Evolutionary conservation across 1,140 invertebrate species (phyloP).

Genomic region (Phymastichus coffea): DNA sequence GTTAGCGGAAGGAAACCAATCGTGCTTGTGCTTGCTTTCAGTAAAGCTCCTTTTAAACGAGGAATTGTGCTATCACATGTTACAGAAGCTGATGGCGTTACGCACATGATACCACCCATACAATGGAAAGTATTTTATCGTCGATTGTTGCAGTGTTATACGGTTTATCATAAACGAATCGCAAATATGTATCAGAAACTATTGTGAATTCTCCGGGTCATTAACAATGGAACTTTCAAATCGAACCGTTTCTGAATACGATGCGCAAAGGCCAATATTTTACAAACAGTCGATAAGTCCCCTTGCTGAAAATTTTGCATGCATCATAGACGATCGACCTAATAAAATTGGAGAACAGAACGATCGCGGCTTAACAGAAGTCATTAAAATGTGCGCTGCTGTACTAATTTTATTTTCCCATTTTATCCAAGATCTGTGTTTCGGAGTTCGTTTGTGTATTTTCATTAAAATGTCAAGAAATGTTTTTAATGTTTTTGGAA

Average conservation of each 20-base stretch:
- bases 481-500: conserved; percentile 13
- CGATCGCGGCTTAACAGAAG: conserved; percentile 28
- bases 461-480: no score
- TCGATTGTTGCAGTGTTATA: conserved; percentile 31
- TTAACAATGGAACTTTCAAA: conserved; percentile 19
- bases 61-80: conserved; percentile 1
- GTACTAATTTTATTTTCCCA: conserved; percentile 15
- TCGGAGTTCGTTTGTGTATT: no score
- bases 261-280: conserved; percentile 29
- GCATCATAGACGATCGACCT: conserved; percentile 18
- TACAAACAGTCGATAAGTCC: conserved; percentile 25
- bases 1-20: neutral
- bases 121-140: conserved; percentile 31
- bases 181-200: conserved; percentile 12
- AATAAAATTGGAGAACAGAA: conserved; percentile 32
- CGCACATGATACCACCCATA: conserved; percentile 30
- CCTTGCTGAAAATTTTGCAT: conserved; percentile 29
- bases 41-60: neutral
- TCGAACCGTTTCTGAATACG: conserved; percentile 25
- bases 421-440: no score
- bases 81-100: neutral
- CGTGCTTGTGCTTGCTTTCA: neutral
- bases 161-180: conserved; percentile 32
- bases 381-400: conserved; percentile 32
- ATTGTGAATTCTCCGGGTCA: neutral